Percentiles rank a stretch among this genome's conserved stretches.
Evolutionary conservation across 1,140 invertebrate genomes (phyloP).

Genomic region (Drosophila seguyi): DNA sequence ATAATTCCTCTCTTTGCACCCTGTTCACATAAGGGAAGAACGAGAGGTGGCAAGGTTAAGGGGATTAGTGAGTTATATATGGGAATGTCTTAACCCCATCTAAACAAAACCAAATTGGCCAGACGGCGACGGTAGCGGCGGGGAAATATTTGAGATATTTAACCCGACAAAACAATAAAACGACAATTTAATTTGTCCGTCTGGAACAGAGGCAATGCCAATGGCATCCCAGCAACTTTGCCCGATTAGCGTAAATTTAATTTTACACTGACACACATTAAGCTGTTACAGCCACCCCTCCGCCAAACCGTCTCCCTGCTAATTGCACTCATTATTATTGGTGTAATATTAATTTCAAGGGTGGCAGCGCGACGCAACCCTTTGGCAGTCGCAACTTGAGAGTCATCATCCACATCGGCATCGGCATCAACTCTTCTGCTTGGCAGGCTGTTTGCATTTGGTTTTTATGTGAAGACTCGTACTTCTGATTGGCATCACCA

Average conservation of each 20-base stretch:
- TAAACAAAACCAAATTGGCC: slow-evolving; percentile 77
- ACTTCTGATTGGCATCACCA: slow-evolving; percentile 63
- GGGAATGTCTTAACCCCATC: slow-evolving; percentile 82
- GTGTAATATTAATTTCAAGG: slow-evolving; percentile 68
- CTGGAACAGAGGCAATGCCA: slow-evolving; percentile 39
- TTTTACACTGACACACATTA: slow-evolving; percentile 81
- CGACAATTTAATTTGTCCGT: slow-evolving; percentile 78
- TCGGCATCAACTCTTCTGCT: slow-evolving; percentile 14
- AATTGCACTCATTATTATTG: slow-evolving; percentile 82
- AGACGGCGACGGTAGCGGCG: slow-evolving; percentile 40
- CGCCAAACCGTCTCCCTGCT: slow-evolving; percentile 10
- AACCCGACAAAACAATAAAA: slow-evolving; percentile 78
- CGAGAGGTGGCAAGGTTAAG: slow-evolving; percentile 27
- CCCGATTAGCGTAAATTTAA: slow-evolving; percentile 79
- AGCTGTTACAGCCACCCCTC: slow-evolving; percentile 53
- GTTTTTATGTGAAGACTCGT: slow-evolving; percentile 67
- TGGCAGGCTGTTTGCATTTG: slow-evolving; percentile 74
- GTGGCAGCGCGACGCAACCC: slow-evolving; percentile 41
- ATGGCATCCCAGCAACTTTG: slow-evolving; percentile 37
- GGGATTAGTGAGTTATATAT: slow-evolving; percentile 79
- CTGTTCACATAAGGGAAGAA: not conserved
- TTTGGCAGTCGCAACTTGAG: slow-evolving; percentile 17
- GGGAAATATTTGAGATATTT: slow-evolving; percentile 78
- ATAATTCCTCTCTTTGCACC: slow-evolving; percentile 4
- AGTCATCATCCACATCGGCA: slow-evolving; percentile 15